Evolutionary conservation across 2,113 vertebrate genomes (phyloP), one percentile per base, ranked within the genome.

Genomic region (Trichomycterus rosablanca): DNA sequence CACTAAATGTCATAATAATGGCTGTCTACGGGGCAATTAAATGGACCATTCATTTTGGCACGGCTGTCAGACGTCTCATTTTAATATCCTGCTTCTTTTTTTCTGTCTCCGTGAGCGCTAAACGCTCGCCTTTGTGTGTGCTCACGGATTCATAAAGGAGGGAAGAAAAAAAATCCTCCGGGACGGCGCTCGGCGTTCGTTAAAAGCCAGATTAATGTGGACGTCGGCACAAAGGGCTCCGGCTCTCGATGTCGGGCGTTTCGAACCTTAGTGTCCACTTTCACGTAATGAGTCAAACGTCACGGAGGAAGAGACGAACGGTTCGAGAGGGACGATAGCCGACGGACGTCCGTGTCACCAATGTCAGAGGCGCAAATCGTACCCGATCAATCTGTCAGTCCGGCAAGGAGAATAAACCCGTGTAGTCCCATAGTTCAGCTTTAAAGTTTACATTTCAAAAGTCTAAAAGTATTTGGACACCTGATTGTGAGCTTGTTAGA

Each of bases 1-100:
- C 65, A 61, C 66, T 71, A 75, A 75, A 75, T 75, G 73, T 75
- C 68, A 65, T 68, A 72, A 72, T 75, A 75, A 75, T 57, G 65
- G 69, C 69, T 59, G 61, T 70, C 73, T 34, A 57, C 44, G 20
- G 69, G 57, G 69, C 66, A 75, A 75, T 75, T 75, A 72, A 71
- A 72, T 60, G 54, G 59, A 42, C 67, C 65, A 69, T 68, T 71
- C 69, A 66, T 74, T 70, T 68, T 62, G 45, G 56, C 35, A 30
- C 20, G 53, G 64, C 73, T 68, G 73, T 65, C 70, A 75, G 68
- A 71, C 45, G 34, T 72, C 60, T 68, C 59, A 66, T 68, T 75
- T 68, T 68, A 75, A 75, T 75, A 75, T 75, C 65, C 67, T 68
- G 65, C 52, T 52, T 70, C 63, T 63, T 45, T 49, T 23, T n/a